phyloP scores from a whole-genome alignment of 1,140 invertebrate species.

The Capitella teleta region DNA sequence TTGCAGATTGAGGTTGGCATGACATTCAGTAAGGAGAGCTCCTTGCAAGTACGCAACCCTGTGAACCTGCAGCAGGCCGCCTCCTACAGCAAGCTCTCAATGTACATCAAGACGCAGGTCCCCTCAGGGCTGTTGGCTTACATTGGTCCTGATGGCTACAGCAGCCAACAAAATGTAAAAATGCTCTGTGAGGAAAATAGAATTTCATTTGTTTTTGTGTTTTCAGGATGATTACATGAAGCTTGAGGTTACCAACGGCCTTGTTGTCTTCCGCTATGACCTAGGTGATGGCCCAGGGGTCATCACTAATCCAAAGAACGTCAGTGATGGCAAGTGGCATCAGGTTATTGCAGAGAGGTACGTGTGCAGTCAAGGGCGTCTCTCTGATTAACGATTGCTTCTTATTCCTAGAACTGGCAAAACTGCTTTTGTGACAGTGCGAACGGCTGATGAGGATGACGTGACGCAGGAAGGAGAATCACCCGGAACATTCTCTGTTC shows the following conservation, averaged over 20 bases:
- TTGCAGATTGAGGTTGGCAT: conserved; percentile 62
- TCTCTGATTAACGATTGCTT: not conserved
- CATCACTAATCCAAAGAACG: conserved; percentile 48
- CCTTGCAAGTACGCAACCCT: conserved; percentile 72
- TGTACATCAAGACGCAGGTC: conserved; percentile 69
- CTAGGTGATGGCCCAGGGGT: conserved; percentile 73
- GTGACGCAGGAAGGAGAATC: conserved; percentile 49
- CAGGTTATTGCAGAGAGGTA: conserved; percentile 76
- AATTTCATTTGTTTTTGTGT: not conserved
- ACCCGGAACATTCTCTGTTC: conserved; percentile 23
- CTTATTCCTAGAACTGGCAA: conserved; percentile 58
- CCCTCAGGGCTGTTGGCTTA: conserved; percentile 75
- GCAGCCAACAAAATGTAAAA: too few species aligned
- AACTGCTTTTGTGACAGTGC: conserved; percentile 54
- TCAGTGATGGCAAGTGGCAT: conserved; percentile 69
- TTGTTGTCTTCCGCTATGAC: conserved; percentile 73
- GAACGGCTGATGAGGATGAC: conserved; percentile 52
- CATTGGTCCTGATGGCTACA: conserved; percentile 50
- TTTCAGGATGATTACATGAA: conserved; percentile 81
- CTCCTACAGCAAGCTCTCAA: conserved; percentile 71
- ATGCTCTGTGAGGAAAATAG: too few species aligned
- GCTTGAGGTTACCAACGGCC: conserved; percentile 76
- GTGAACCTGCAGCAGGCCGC: conserved; percentile 66
- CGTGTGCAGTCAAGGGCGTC: conserved; percentile 2
- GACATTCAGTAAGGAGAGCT: conserved; percentile 68